Evolutionary conservation across 92 coral and sea anemone species (phyloP), one percentile per base, ranked within the genome.

Genomic region (Virgularia gustaviana): DNA sequence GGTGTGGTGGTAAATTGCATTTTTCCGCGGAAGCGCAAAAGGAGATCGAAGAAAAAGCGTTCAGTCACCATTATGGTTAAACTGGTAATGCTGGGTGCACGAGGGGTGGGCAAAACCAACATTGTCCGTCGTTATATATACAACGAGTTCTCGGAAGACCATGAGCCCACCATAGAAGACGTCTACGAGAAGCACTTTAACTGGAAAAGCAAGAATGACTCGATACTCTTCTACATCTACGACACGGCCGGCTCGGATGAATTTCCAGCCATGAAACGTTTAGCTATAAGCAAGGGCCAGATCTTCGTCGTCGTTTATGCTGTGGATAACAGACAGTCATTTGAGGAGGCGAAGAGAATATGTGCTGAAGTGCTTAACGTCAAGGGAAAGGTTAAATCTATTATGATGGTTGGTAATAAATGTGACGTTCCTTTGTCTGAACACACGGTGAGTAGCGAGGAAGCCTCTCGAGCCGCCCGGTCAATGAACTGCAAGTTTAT

Each of bases 211-310:
- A 90, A 82, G 33, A 88, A 88, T 34, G 87, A 89, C 51, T 79
- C 91, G 15, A 91, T 96, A 23, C 77, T 94, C 18, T 75, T 94
- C 27, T 86, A 94, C 68, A 88, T 94, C 51, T 31, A 86, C 24
- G 99, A 94, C 77, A 94, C 99, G 19, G 94, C 96, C 12, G 99
- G 99, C 2, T 87, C 96, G 4, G 90, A 94, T 36, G 89, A 85
- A 36, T 94, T 94, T 71, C 99, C 99, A 4, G 99, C 99, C 10
- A 94, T 94, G 99, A 89, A 73, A 62, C 86, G 86, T 81, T 71
- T 94, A 65, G 90, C 99, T 0, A 77, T 89, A 19, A 88, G 88
- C 39, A 83, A 85, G 38, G 94, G 96, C 0, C 88, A 94, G 3
- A 94, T 91, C 39, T 94, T 94, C 57, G 75, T 94, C n/a, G 78